Conservation (phyloP, 2,797 vertebrate genomes). For the Cossypha niveicapilla region DNA sequence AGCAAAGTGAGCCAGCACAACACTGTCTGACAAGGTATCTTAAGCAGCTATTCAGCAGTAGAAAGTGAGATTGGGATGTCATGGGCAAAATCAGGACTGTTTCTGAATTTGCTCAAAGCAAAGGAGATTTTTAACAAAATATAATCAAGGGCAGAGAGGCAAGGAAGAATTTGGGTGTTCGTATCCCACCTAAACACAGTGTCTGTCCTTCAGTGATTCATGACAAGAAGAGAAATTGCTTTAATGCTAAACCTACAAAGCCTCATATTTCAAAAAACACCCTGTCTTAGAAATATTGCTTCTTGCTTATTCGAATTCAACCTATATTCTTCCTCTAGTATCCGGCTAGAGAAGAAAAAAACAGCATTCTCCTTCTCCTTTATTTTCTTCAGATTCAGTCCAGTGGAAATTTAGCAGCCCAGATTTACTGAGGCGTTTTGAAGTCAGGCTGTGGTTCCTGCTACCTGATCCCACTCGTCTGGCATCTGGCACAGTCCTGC, state of each 20-base stretch:
- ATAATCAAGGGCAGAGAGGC: background rate
- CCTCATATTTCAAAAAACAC: background rate
- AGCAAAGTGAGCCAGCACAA: background rate
- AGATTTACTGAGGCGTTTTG: constrained; percentile 45
- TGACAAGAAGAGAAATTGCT: constrained; percentile 1
- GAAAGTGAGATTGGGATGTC: background rate
- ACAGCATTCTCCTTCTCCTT: background rate
- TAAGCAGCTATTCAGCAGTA: background rate
- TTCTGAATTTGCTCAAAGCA: background rate
- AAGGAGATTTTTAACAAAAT: background rate
- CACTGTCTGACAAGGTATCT: background rate
- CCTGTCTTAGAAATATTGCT: background rate
- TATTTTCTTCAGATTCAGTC: constrained; percentile 25
- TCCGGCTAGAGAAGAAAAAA: background rate
- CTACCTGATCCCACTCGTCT: constrained; percentile 66
- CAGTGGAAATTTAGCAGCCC: constrained; percentile 35
- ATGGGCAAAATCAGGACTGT: background rate
- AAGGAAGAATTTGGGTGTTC: background rate
- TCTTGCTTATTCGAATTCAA: background rate
- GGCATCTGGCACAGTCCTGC: constrained; percentile 65
- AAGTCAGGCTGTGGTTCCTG: constrained; percentile 52
- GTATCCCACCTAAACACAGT: background rate
- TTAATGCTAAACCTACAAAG: background rate
- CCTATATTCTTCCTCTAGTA: background rate
- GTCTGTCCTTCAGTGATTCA: background rate